phyloP scores from a whole-genome alignment of 2,113 vertebrate genomes.

The Acanthochromis polyacanthus region DNA sequence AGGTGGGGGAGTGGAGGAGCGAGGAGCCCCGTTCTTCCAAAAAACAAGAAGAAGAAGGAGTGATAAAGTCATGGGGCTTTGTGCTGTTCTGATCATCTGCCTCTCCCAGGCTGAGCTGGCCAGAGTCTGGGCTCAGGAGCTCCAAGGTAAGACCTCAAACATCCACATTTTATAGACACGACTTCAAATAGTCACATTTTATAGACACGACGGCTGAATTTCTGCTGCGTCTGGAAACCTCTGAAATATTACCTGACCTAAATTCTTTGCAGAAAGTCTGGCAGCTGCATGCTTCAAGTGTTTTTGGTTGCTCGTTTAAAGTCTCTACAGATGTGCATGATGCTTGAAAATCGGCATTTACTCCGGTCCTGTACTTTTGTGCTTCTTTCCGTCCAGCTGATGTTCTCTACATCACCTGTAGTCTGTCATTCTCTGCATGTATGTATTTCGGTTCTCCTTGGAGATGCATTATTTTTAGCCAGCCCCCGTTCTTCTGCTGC shows the following conservation, averaged over 20 bases:
- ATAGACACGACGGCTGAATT: no score
- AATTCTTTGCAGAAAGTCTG: conserved; percentile 22
- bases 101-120: conserved; percentile 85
- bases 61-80: conserved; percentile 82
- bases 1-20: conserved; percentile 72
- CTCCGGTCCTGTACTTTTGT: no score
- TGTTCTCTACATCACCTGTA: no score
- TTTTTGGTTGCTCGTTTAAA: conserved; percentile 6
- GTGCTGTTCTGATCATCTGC: conserved; percentile 83
- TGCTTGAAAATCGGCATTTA: no score
- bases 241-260: conserved; percentile 14
- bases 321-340: neutral
- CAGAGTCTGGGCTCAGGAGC: conserved; percentile 78
- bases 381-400: no score
- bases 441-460: conserved; percentile 85
- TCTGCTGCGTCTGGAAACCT: neutral
- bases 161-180: neutral
- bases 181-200: no score
- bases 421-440: conserved; percentile 44
- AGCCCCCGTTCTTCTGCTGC: conserved; percentile 77
- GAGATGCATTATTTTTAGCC: conserved; percentile 87
- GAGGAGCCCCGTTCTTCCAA: conserved; percentile 53
- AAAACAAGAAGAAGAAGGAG: conserved; percentile 38
- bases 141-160: conserved; percentile 79
- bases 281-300: neutral